Evolutionary conservation across 2,113 vertebrate species (phyloP), one percentile per base, ranked within the genome.

Genomic region (Zosterops japonicus): DNA sequence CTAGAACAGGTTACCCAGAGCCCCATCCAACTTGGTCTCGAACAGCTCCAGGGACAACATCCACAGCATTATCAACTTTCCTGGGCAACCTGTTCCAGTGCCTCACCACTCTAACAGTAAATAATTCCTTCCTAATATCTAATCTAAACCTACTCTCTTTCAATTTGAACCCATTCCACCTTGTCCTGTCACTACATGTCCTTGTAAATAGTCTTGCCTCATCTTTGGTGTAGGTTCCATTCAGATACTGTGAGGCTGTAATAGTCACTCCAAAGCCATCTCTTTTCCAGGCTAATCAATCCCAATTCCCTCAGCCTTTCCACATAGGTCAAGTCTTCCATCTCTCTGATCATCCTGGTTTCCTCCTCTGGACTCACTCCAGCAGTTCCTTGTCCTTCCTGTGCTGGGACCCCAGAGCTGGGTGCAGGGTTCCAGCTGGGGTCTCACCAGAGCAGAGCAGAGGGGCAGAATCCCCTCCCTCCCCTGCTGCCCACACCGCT

Each of bases 351-450:
- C 19, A 24, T 24, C 14, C 2, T 65, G 1, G 4, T 44, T 14
- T 8, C 25, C 14, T 56, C 9, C 33, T 44, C 36, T 59, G 36
- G 44, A 33, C 8, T 33, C 1, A 0, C 33, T 64, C 68, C 12
- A 15, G 0, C 31, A 44, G 27, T 0, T 50, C 31, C 9, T 1
- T 50, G 11, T 12, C 29, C 31, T 33, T 2, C 29, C 42, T 5
- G 4, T 64, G 25, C 50, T 12, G 67, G 11, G 3, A 42, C 7
- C 35, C 22, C 67, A 57, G 59, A 5, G 27, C 59, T 65, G 76
- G 67, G 2, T 72, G 59, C 67, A 49, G 76, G 4, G 76, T 23
- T 65, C 36, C 76, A 50, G 50, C 3, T 80, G 59, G 46, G 29
- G 9, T 36, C 59, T 50, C 31, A 22, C 1, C 50, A 80, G 50